Conservation (phyloP, 2,888 invertebrate genomes). For the Charanyca ferruginea region DNA sequence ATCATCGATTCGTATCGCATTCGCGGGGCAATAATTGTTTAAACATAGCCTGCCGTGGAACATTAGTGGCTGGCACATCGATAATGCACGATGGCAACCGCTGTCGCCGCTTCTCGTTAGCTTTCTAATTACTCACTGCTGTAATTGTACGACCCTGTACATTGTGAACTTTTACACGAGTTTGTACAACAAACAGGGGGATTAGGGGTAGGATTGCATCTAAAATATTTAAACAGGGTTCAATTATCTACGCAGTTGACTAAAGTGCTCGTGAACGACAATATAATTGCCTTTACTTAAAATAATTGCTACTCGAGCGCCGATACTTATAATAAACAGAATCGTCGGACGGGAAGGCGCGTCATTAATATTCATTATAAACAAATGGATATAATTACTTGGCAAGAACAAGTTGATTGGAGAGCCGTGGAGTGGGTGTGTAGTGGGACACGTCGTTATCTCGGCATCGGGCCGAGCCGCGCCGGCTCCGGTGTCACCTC, state of each 20-base stretch:
- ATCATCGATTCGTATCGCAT: constrained; percentile 89
- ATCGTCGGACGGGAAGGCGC: constrained; percentile 77
- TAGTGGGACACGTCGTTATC: constrained; percentile 85
- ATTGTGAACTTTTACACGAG: constrained; percentile 61
- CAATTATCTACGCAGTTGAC: constrained; percentile 72
- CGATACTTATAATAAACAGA: constrained; percentile 83
- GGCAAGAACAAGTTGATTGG: constrained; percentile 84
- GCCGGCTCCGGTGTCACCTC: constrained; percentile 73
- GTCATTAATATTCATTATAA: constrained; percentile 89
- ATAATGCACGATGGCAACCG: constrained; percentile 80
- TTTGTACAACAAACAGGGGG: constrained; percentile 65
- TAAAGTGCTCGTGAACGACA: constrained; percentile 77
- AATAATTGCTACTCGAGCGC: constrained; percentile 82
- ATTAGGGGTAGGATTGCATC: constrained; percentile 68
- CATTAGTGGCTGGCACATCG: constrained; percentile 83
- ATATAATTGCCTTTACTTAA: constrained; percentile 82
- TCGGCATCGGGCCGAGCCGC: constrained; percentile 77
- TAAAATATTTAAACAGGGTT: constrained; percentile 73
- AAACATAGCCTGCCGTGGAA: constrained; percentile 85
- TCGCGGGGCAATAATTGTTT: constrained; percentile 88
- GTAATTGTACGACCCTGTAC: constrained; percentile 42
- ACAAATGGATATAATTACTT: constrained; percentile 89
- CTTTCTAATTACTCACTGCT: constrained; percentile 77
- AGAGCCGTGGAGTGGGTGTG: constrained; percentile 82
- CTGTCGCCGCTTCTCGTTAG: constrained; percentile 74